Evolutionary conservation across 2,888 invertebrate species (phyloP).

Genomic region (Drosophila colorata): DNA sequence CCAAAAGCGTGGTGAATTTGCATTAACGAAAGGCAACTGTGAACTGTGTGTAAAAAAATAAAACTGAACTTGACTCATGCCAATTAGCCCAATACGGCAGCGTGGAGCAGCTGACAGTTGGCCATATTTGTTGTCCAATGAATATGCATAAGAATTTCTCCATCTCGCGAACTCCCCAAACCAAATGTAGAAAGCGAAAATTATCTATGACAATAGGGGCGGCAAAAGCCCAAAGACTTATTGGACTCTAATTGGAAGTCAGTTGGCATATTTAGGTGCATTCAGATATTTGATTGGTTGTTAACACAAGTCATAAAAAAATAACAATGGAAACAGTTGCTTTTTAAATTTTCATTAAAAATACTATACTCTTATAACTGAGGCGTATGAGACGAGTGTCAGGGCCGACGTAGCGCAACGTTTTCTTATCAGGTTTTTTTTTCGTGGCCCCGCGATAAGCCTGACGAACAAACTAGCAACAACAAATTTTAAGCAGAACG

Average conservation of each 20-base stretch:
- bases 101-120: constrained; percentile 49
- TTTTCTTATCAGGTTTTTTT: constrained; percentile 56
- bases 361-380: constrained; percentile 7
- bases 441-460: constrained; percentile 49
- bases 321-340: neutral
- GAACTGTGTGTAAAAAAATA: constrained; percentile 26
- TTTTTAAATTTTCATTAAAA: too few relatives aligned
- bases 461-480: constrained; percentile 29
- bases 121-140: constrained; percentile 34
- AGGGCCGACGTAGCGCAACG: constrained; percentile 51
- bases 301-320: neutral
- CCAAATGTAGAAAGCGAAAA: constrained; percentile 32
- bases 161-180: constrained; percentile 2
- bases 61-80: constrained; percentile 55
- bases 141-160: constrained; percentile 56
- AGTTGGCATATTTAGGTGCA: constrained; percentile 9
- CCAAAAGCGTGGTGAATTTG: constrained; percentile 35
- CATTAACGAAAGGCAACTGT: constrained; percentile 47
- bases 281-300: constrained; percentile 28
- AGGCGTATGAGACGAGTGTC: constrained; percentile 18
- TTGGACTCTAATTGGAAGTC: constrained; percentile 6
- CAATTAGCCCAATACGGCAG: constrained; percentile 56
- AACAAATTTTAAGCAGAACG: constrained; percentile 21
- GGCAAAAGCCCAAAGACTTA: constrained; percentile 6
- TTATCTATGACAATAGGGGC: constrained; percentile 4